Base-by-base conservation (phyloP, 2,888 invertebrate genomes). In the Diaphora mendica region DNA sequence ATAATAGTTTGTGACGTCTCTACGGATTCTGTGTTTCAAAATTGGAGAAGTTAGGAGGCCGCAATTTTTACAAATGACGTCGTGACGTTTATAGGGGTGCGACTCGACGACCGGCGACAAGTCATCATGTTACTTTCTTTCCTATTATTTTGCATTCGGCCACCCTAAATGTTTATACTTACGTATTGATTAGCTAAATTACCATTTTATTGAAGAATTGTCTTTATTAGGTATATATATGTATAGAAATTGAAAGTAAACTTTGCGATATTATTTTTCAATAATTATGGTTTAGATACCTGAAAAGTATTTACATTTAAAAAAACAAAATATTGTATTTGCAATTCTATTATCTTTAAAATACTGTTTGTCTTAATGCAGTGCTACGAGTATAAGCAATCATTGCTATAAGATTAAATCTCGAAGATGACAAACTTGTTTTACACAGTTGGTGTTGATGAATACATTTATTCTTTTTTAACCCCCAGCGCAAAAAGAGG, bases 61-160 rank as follows among this genome's bases (percentile, higher is more conserved):
- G 92, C 95, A 95, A 95, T 95, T 95, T 95, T 95, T 95, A 95
- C 95, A 95, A 95, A 95, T 95, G 95, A 95, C 95, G 94, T 94
- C 91, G 94, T 93, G 95, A 94, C 95, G 94, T 94, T 94, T 95
- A 94, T 93, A 92, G 94, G 94, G 94, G 94, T 90, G 94, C 93
- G 93, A 86, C 82, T 69, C 71, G 59, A 68, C 72, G 48, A 71
- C 89, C 90, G 91, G 88, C 92, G 92, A 94, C 94, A 94, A 95
- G 93, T 95, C 95, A 95, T 95, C 94, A 93, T 93, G 94, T 95
- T 95, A 93, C 95, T 94, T 85, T 93, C 93, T 93, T 94, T 93
- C 93, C 93, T 93, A 93, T 95, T 94, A 94, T 95, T 95, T 90
- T 88, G 86, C 88, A 87, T 87, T 91, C 88, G 90, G 88, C 84